These are phyloP conservation scores for Azorinus chamasolen DNA, from an alignment of 2,888 invertebrate species.

Conservation along the genomic window DNA sequence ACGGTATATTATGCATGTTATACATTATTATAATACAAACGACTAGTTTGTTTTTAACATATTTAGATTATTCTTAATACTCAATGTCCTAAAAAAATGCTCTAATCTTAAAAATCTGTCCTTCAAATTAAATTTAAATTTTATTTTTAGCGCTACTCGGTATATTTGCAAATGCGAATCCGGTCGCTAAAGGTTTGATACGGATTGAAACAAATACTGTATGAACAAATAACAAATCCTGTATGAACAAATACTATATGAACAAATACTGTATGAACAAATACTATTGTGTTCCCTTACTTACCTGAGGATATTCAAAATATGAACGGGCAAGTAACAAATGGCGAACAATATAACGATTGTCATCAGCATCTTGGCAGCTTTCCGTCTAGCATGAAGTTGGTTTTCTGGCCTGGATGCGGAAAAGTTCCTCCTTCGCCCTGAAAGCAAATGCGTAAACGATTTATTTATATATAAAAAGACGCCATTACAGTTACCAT, in stretches of 20 bases:
- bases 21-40: no score
- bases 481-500: no score
- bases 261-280: no score
- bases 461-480: no score
- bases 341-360: conserved; percentile 97
- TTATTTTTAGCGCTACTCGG: no score
- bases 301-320: conserved; percentile 90
- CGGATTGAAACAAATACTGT: background rate
- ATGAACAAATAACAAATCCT: background rate
- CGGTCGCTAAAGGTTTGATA: background rate
- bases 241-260: background rate
- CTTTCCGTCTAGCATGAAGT: conserved; percentile 89
- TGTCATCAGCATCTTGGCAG: conserved; percentile 97
- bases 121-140: no score
- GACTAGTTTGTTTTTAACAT: no score
- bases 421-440: conserved; percentile 34
- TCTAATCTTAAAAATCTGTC: no score
- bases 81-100: no score
- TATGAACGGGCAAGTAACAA: conserved; percentile 96
- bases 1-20: no score
- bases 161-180: no score
- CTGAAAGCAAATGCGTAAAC: conserved; percentile 18
- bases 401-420: conserved; percentile 67
- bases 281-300: background rate
- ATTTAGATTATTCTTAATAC: no score